Conservation (phyloP, 2,888 invertebrate genomes). For the Cremastinae sp. region DNA sequence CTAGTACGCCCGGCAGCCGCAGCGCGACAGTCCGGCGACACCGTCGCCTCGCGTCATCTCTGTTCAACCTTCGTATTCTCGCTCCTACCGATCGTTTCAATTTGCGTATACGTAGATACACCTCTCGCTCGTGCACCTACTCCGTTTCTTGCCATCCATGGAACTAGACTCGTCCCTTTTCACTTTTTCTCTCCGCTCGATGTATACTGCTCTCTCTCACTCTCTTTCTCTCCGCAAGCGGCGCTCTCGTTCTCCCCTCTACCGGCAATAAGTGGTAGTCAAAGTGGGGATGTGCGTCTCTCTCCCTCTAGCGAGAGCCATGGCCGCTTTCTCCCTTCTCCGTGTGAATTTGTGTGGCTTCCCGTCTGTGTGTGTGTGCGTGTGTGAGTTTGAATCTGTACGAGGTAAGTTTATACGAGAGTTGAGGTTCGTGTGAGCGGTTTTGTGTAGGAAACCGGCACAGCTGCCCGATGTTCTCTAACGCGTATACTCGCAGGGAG, state of each 20-base stretch:
- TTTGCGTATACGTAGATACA: conserved; percentile 1
- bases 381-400: conserved; percentile 26
- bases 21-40: conserved; percentile 52
- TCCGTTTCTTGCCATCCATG: conserved; percentile 9
- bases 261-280: neutral
- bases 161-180: conserved; percentile 21
- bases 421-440: conserved; percentile 35
- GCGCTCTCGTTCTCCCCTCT: conserved; percentile 59
- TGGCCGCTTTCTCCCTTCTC: conserved; percentile 14
- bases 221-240: conserved; percentile 35
- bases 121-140: conserved; percentile 10
- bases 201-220: conserved; percentile 8
- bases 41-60: conserved; percentile 38
- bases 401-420: no score
- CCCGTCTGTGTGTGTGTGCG: conserved; percentile 23
- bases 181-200: conserved; percentile 18
- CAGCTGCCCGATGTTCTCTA: conserved; percentile 50
- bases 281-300: conserved; percentile 41
- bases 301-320: conserved; percentile 5
- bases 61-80: conserved; percentile 20
- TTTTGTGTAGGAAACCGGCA: conserved; percentile 47
- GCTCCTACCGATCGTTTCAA: conserved; percentile 41
- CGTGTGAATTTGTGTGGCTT: no score
- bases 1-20: conserved; percentile 55
- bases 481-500: conserved; percentile 23